These are phyloP conservation scores for Temnopleurus reevesii DNA, from an alignment of 53 echinoderm and acorn worm genomes.

Conservation along the genomic window DNA sequence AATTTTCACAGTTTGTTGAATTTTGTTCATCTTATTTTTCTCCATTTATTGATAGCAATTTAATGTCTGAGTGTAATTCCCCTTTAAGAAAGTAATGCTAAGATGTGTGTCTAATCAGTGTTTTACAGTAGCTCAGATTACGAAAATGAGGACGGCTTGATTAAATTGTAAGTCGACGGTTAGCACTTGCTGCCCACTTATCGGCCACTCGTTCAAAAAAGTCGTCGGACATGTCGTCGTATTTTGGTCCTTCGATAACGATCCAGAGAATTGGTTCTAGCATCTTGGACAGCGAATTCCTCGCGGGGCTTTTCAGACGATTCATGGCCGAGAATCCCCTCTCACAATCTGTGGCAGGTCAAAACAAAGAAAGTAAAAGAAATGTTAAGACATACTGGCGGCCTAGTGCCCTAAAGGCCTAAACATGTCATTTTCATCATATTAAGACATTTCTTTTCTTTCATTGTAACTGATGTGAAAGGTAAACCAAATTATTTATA, in stretches of 20 bases:
- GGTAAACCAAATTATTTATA: too few relatives aligned
- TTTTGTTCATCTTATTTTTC: too few relatives aligned
- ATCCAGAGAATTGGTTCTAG: conserved; percentile 5
- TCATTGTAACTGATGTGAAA: neutral
- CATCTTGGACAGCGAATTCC: neutral
- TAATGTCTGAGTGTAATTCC: too few relatives aligned
- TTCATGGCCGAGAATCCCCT: conserved; percentile 34
- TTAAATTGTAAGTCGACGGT: neutral
- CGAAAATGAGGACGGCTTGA: too few relatives aligned
- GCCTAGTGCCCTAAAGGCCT: neutral
- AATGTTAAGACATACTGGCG: neutral
- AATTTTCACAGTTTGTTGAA: too few relatives aligned
- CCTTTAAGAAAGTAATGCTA: too few relatives aligned
- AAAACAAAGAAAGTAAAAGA: neutral
- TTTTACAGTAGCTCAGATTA: too few relatives aligned
- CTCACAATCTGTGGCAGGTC: conserved; percentile 12
- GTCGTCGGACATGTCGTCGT: neutral
- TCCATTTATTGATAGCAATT: too few relatives aligned
- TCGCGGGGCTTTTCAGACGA: neutral
- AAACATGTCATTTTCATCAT: neutral
- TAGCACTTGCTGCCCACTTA: neutral
- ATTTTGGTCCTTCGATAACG: neutral
- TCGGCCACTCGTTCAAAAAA: neutral
- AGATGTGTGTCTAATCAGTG: too few relatives aligned
- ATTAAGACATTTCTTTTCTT: neutral